Evolutionary conservation across 1,140 invertebrate genomes (phyloP).

Genomic region (Pectinophora gossypiella): DNA sequence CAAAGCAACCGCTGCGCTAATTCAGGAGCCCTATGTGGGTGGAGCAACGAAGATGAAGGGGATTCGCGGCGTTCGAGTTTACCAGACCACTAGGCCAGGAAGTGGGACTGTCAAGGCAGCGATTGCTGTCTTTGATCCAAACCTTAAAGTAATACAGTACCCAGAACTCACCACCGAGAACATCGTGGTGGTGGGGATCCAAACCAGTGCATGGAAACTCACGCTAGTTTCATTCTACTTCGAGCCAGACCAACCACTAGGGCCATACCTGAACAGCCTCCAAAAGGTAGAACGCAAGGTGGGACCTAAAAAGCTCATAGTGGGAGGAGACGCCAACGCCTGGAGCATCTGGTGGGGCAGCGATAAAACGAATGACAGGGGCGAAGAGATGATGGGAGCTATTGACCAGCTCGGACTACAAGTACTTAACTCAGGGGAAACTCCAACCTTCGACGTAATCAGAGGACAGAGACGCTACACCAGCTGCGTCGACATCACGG

Average conservation of each 20-base stretch:
- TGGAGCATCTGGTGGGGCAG: slow-evolving; percentile 20
- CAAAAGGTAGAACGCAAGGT: background rate
- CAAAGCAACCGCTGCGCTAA: too few species aligned
- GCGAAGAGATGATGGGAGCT: background rate
- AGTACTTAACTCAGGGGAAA: slow-evolving; percentile 15
- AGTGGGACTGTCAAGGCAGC: slow-evolving; percentile 4
- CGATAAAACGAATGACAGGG: slow-evolving; percentile 1
- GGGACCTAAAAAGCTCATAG: background rate
- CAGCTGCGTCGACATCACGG: slow-evolving; percentile 25
- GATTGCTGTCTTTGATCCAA: slow-evolving; percentile 1
- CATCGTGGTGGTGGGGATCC: slow-evolving; percentile 14
- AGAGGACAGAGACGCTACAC: slow-evolving; percentile 11
- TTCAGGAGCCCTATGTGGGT: slow-evolving; percentile 10
- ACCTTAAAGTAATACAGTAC: background rate
- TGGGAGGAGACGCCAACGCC: slow-evolving; percentile 19
- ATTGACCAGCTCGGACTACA: slow-evolving; percentile 8
- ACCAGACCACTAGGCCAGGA: background rate
- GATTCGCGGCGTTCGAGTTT: too few species aligned
- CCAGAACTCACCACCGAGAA: too few species aligned
- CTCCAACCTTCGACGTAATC: slow-evolving; percentile 23
- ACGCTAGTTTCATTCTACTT: too few species aligned
- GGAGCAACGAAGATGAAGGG: too few species aligned
- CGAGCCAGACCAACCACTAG: slow-evolving; percentile 8
- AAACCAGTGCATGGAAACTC: slow-evolving; percentile 5
- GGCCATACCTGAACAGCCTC: slow-evolving; percentile 5